Evolutionary conservation across 2,113 vertebrate genomes (phyloP).

Genomic region (Lagopus muta): DNA sequence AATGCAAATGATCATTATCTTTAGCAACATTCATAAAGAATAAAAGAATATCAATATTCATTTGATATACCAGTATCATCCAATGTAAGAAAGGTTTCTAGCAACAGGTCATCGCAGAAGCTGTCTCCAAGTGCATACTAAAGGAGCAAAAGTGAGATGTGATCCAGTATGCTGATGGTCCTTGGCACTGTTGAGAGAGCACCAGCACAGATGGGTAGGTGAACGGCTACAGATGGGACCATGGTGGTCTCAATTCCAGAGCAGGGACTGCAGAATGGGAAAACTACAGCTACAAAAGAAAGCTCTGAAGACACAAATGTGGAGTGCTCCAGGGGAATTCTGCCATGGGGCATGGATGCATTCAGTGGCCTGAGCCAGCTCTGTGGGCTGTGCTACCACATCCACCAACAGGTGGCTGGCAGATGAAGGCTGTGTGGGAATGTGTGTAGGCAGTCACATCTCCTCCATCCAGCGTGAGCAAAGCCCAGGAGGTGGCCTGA

Average conservation of each 20-base stretch:
- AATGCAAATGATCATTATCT: background rate
- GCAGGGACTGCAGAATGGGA: background rate
- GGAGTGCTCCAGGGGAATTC: background rate
- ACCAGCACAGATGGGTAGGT: background rate
- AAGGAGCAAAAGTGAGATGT: background rate
- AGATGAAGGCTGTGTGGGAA: rapidly evolving
- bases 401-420: rapidly evolving
- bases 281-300: background rate
- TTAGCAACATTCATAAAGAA: background rate
- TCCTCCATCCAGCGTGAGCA: background rate
- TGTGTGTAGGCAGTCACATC: background rate
- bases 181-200: background rate
- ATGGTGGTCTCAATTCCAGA: background rate
- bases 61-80: background rate
- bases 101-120: background rate
- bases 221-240: background rate
- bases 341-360: background rate
- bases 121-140: background rate
- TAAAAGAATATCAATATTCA: background rate
- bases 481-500: background rate
- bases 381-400: background rate
- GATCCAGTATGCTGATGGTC: background rate
- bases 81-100: background rate
- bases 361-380: background rate
- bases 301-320: background rate